Evolutionary conservation across 1,140 invertebrate species (phyloP), one percentile per base, ranked within the genome.

Genomic region (Zaprionus vittiger): DNA sequence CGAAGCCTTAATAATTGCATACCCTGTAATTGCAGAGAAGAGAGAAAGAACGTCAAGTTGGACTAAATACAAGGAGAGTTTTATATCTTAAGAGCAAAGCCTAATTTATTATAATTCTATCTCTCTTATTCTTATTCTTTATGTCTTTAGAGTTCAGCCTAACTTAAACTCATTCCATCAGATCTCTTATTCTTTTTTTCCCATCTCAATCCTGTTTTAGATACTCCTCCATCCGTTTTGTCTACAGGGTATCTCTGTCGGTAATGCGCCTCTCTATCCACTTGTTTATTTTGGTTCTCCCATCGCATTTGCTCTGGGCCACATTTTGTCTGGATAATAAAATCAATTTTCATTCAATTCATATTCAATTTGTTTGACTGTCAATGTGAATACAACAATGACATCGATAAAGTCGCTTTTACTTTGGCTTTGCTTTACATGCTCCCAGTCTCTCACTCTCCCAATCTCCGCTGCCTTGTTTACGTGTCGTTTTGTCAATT

Each of bases 301-400:
- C 22, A 14, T 31, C 12, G 15, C 26, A n/a, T 41, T 24, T 20
- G 22, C 22, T 44, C 44, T 34, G 20, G 54, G 37, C 37, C 22
- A 66, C 63, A 54, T 66, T 63, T 61, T 56, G 31, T 74, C 5
- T 64, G 20, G 26, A 47, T 54, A 41, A 66, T 55, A 71, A 60
- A 79, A 83, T 83, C 80, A 83, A 83, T 75, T 83, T 52, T 57
- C 26, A 77, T 81, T 56, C 47, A 26, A 77, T 73, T 77, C 70
- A 77, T 82, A 81, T 75, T 44, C 66, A 75, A 75, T 83, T 82
- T 75, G 70, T 66, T 69, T 44, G 49, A 31, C 73, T 61, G 52
- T 68, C 79, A 67, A 55, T 68, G 37, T 24, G 47, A 17, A 62
- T 70, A 26, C 34, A 14, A 55, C 31, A 55, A 55, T 20, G 17